A percentile compares a stretch with the other conserved stretches of the same genome.
phyloP scores from a whole-genome alignment of 2,888 invertebrate genomes.

The Callyntrura guangdongensis region DNA sequence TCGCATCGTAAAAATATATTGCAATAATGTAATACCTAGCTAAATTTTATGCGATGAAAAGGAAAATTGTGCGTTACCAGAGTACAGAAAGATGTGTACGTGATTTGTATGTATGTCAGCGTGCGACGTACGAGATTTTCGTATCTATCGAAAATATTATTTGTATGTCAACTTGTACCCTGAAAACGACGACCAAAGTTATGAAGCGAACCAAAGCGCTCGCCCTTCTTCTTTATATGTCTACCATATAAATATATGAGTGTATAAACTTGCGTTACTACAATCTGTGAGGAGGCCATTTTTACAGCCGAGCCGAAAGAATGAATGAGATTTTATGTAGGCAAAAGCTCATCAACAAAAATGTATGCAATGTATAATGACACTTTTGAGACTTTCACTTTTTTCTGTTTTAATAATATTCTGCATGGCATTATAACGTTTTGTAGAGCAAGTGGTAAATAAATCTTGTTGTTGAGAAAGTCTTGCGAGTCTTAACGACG shows the following conservation, averaged over 20 bases:
- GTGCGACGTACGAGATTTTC: no score
- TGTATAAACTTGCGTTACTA: not conserved
- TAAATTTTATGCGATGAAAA: no score
- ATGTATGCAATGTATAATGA: conserved; percentile 18
- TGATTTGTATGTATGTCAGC: not conserved
- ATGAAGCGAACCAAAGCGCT: not conserved
- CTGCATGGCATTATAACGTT: conserved; percentile 4
- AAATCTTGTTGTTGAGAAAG: conserved; percentile 54
- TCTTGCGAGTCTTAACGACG: not conserved
- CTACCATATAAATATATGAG: not conserved
- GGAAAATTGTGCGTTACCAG: not conserved
- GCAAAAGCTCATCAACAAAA: not conserved
- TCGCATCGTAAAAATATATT: not conserved
- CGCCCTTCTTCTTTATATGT: not conserved
- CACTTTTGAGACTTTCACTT: conserved; percentile 45
- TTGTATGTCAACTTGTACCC: conserved; percentile 7
- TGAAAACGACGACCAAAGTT: not conserved
- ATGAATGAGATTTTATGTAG: conserved; percentile 2
- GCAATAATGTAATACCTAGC: not conserved
- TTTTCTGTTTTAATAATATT: conserved; percentile 29
- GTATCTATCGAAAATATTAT: not conserved
- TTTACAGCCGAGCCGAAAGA: not conserved
- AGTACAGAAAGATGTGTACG: not conserved
- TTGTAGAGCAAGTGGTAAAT: conserved; percentile 56
- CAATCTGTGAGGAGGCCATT: not conserved